Evolutionary conservation across 2,888 invertebrate species (phyloP).

Genomic region (Drosophila paracracens): DNA sequence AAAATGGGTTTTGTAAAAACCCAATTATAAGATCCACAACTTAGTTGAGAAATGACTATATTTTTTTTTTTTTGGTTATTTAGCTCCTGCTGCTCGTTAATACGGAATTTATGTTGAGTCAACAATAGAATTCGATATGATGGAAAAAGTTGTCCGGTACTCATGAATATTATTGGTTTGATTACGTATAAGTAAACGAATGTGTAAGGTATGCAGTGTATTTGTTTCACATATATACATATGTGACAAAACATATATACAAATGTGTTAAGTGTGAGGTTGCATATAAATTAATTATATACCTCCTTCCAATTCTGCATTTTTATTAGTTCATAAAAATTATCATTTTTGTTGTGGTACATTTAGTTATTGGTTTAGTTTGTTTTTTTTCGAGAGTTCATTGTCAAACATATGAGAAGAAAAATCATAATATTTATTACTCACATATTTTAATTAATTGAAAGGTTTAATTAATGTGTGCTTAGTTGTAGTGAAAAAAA

Average conservation of each 20-base stretch:
- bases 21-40: not conserved
- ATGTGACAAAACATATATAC: conserved; percentile 66
- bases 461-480: conserved; percentile 20
- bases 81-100: not conserved
- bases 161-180: conserved; percentile 13
- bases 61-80: not conserved
- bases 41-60: not conserved
- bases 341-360: conserved; percentile 48
- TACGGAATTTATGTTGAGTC: not conserved
- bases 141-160: conserved; percentile 34
- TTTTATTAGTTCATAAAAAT: conserved; percentile 41
- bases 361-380: conserved; percentile 43
- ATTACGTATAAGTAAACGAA: conserved; percentile 28
- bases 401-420: conserved; percentile 73
- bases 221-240: conserved; percentile 46
- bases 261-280: conserved; percentile 68
- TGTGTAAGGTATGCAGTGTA: conserved; percentile 38
- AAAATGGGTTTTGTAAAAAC: not conserved
- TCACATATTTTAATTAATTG: conserved; percentile 40
- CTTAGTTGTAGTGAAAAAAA: conserved; percentile 20
- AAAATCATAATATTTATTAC: conserved; percentile 71
- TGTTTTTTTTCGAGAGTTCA: conserved; percentile 56
- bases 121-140: conserved; percentile 6
- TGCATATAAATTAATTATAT: conserved; percentile 80
- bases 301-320: conserved; percentile 85